phyloP scores from a whole-genome alignment of 2,113 vertebrate genomes.

The Crotalus horridus region DNA sequence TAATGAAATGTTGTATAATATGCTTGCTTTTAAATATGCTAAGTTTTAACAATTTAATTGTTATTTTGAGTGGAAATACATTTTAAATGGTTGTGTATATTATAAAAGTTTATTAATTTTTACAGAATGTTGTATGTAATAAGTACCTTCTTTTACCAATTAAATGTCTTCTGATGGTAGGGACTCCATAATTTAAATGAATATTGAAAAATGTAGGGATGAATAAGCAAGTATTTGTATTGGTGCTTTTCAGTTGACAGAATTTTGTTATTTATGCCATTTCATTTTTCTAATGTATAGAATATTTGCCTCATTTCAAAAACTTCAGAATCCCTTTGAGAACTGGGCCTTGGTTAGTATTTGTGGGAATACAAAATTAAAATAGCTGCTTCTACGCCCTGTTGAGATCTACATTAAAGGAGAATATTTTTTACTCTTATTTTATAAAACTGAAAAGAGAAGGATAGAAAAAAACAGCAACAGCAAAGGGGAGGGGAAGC shows the following conservation, averaged over 20 bases:
- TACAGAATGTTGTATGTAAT: neutral
- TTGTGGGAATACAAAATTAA: neutral
- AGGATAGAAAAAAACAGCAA: neutral
- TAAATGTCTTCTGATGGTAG: neutral
- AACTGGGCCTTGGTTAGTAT: neutral
- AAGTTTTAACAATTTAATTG: constrained; percentile 8
- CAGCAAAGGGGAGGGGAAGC: neutral
- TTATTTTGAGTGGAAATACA: neutral
- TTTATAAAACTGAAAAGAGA: neutral
- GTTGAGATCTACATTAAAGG: neutral
- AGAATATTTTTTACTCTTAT: neutral
- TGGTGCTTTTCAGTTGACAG: neutral
- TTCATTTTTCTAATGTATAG: neutral
- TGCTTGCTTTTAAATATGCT: neutral
- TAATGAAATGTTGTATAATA: neutral
- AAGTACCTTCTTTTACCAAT: neutral
- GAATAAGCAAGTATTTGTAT: neutral
- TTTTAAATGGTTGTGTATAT: neutral
- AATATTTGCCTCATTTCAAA: neutral
- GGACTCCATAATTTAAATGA: neutral
- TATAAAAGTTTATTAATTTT: neutral
- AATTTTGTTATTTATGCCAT: neutral
- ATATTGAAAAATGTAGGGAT: neutral
- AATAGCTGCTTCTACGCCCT: neutral
- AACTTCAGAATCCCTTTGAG: neutral